Conservation (phyloP, 2,113 vertebrate species). For the Syngnathus floridae region DNA sequence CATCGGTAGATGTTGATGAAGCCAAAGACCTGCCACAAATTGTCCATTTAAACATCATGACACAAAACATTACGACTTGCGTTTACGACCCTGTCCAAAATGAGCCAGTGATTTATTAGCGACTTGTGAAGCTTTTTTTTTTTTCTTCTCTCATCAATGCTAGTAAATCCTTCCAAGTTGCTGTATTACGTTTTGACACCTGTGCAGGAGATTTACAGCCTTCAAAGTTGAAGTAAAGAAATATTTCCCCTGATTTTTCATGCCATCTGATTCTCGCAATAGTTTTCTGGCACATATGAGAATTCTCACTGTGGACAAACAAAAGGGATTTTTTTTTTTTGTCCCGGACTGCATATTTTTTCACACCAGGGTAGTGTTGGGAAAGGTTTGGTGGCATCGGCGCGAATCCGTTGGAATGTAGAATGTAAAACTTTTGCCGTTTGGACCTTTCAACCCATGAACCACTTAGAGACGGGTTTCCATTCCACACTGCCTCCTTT, state of each 20-base stretch:
- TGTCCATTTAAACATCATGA: background rate
- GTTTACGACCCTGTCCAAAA: background rate
- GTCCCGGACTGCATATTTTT: slow-evolving; percentile 28
- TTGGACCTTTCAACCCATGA: slow-evolving; percentile 15
- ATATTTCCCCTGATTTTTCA: slow-evolving; percentile 59
- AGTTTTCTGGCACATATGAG: slow-evolving; percentile 62
- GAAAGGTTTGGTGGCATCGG: slow-evolving; percentile 9
- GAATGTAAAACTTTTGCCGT: slow-evolving; percentile 46
- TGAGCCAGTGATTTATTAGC: background rate
- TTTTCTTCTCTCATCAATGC: background rate
- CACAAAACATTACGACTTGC: slow-evolving; percentile 10
- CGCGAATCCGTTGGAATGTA: slow-evolving; percentile 3
- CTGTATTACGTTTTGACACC: background rate
- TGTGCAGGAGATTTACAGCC: background rate
- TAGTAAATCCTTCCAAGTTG: background rate
- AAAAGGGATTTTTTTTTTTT: background rate
- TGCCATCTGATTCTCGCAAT: slow-evolving; percentile 3
- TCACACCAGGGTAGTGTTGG: slow-evolving; percentile 23
- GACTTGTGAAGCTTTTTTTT: slow-evolving; percentile 4
- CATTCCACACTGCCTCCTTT: slow-evolving; percentile 16
- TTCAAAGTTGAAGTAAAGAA: background rate
- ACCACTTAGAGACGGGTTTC: slow-evolving; percentile 38
- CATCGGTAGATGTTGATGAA: slow-evolving; percentile 2
- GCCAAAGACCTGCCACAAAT: slow-evolving; percentile 47
- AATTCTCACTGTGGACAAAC: slow-evolving; percentile 10